Base-by-base conservation (phyloP, 2,888 invertebrate species). In the Stegana nigrithorax region DNA sequence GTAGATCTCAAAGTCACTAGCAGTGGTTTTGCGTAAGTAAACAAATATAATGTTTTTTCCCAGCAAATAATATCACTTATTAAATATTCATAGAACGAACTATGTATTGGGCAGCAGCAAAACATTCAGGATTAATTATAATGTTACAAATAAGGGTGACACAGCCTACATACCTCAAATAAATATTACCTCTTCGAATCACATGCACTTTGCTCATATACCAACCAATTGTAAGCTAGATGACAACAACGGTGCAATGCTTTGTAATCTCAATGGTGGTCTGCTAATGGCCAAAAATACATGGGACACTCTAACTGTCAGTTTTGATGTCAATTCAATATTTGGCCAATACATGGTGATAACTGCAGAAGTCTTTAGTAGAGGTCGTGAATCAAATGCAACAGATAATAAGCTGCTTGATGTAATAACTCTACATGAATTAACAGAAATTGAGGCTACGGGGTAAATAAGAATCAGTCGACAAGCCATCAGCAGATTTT, bases 111-210 rank as follows among this genome's bases (percentile, higher is more conserved):
- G 86, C 19, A 85, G 85, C 53, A 78, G 76, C 59, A 79, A 75
- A 39, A 82, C 80, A 0, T 69, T 86, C 0, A 73, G 76, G 0
- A 63, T 86, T 4, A 77, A 79, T 5, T 86, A 86, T 62, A 80
- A 81, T 6, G 74, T 88, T 1, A 73, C 68, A 3, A 88, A 88
- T 68, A 67, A 65, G 0, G 87, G 87, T 1, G 88, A 88, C 71
- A 85, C 86, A 1, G 88, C 88, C 3, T 88, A 87, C 69, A 75
- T 86, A 47, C 85, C 87, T 0, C 85, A 87, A 71, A 70, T 88
- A 21, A 81, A 84, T 59, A 81, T 88, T 2, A 83, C 83, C 10
- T 83, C 88, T 27, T 87, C 88, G 2, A 81, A 84, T 62, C 81
- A 75, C 2, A 73, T 84, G 72, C 74, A 78, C 12, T 85, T 85